Conservation (phyloP, 2,113 vertebrate genomes). For the Catharus bicknelli region DNA sequence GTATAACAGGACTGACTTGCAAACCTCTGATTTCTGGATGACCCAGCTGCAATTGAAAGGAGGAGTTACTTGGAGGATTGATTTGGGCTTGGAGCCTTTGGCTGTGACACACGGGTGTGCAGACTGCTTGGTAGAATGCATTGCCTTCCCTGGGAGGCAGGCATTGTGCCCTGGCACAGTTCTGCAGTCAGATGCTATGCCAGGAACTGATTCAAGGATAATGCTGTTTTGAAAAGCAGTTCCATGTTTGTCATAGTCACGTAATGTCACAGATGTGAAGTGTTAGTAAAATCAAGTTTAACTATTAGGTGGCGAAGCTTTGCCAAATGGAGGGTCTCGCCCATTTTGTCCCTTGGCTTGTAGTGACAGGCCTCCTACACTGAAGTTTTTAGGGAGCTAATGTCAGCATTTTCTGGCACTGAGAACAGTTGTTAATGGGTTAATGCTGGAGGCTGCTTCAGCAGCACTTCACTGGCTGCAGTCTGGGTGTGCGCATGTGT, state of each 20-base stretch:
- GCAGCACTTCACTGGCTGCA: neutral
- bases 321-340: neutral
- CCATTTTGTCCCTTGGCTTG: neutral
- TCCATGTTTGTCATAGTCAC: neutral
- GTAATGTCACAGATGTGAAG: neutral
- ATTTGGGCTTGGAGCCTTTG: neutral
- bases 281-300: neutral
- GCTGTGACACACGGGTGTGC: neutral
- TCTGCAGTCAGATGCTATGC: neutral
- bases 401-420: neutral
- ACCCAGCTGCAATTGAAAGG: neutral
- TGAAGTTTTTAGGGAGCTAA: neutral
- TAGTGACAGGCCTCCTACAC: neutral
- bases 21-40: neutral
- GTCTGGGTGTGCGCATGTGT: neutral
- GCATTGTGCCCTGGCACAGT: constrained; percentile 7
- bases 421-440: neutral
- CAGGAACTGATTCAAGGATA: neutral
- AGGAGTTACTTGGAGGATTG: neutral
- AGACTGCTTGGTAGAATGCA: neutral
- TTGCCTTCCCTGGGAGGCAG: constrained; percentile 12
- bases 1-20: neutral
- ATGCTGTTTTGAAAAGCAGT: constrained; percentile 10
- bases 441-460: neutral
- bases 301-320: neutral